Evolutionary conservation across 2,888 invertebrate genomes (phyloP), one percentile per base, ranked within the genome.

Genomic region (Hydraecia micacea): DNA sequence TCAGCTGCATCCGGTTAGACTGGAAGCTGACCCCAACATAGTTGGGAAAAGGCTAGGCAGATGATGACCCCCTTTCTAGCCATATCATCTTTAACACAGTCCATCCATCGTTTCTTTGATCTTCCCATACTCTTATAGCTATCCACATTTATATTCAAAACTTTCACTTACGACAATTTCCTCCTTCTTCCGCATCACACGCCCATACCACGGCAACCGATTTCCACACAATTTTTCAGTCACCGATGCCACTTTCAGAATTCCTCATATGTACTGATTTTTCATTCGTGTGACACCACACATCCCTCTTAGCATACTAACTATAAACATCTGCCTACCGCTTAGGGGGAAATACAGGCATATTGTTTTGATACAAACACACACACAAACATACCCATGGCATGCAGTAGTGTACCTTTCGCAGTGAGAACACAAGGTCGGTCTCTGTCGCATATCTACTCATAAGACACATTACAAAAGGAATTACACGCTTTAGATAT

Each of bases 401-500:
- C 4, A 39, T 25, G n/a, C 25, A 18, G 7, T 18, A 28, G 11
- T 25, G n/a, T n/a, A 28, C 8, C 1, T 39, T 60, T 25, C 0
- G 9, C n/a, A 68, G 15, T 2, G 15, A 49, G 3, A 28, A 52
- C 5, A 1, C 2, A 42, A 68, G 21, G n/a, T 55, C 0, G 5
- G 21, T 18, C n/a, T 77, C 77, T 83, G 69, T 39, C 3, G 1
- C 52, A 13, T 77, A 42, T 28, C 25, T 83, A 66, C 52, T 70
- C 83, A 21, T 73, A 82, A 78, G 69, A 63, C 13, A 67, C n/a
- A 72, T 75, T 58, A 68, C 72, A 76, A 84, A 85, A 79, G 73
- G 69, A 81, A 81, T 84, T 80, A 80, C 67, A 83, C 69, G 74
- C 75, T 73, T 79, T 80, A 74, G 73, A 77, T 79, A 87, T 75